phyloP scores from a whole-genome alignment of 2,888 invertebrate species.

The Xestia sexstrigata region DNA sequence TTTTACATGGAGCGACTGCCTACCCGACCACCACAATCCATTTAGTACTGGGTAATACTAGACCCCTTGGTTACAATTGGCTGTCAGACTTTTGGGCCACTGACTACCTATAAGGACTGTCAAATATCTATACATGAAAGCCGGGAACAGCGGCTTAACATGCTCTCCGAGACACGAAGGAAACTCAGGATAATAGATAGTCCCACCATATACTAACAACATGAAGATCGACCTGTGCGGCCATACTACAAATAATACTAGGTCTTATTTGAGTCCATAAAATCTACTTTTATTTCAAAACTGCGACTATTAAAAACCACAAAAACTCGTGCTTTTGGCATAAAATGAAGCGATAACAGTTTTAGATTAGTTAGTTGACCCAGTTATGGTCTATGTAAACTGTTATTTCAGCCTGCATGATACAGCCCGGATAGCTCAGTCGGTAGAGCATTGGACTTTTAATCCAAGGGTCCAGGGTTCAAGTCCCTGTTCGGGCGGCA shows the following conservation, averaged over 20 bases:
- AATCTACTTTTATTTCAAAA: neutral
- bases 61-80: neutral
- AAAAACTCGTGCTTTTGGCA: neutral
- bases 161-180: neutral
- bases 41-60: neutral
- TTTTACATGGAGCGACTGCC: too few relatives aligned
- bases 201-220: neutral
- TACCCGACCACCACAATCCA: neutral
- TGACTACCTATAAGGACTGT: neutral
- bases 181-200: neutral
- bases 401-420: accelerated
- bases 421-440: slow-evolving; percentile 93
- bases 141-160: neutral
- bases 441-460: slow-evolving; percentile 95
- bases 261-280: neutral
- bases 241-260: too few relatives aligned
- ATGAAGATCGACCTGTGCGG: too few relatives aligned
- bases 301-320: neutral
- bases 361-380: slow-evolving; percentile 4
- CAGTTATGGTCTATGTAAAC: slow-evolving; percentile 10
- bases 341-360: slow-evolving; percentile 23
- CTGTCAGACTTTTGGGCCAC: neutral
- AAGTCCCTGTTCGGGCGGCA: slow-evolving; percentile 93
- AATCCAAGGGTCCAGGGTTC: slow-evolving; percentile 95
- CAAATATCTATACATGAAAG: neutral